These are phyloP conservation scores for Pycnonotus jocosus DNA, from an alignment of 2,113 vertebrate species.

Conservation along the genomic window DNA sequence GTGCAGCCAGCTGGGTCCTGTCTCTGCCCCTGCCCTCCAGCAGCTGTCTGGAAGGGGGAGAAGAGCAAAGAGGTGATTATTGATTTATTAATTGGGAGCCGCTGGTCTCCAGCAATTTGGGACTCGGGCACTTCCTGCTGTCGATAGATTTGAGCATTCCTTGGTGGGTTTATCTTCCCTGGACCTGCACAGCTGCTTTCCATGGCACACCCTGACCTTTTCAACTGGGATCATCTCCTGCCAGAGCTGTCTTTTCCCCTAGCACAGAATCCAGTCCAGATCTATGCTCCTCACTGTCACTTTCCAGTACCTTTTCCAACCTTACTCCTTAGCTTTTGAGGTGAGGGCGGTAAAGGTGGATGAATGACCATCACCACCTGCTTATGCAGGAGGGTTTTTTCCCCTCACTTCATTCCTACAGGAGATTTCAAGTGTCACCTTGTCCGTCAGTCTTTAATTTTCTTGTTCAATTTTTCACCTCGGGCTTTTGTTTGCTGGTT, in stretches of 20 bases:
- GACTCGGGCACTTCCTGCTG: not conserved
- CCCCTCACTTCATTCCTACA: not conserved
- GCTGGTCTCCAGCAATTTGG: not conserved
- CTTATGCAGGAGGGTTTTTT: not conserved
- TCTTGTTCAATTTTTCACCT: not conserved
- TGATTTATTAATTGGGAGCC: not conserved
- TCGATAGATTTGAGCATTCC: not conserved
- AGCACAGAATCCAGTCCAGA: accelerated
- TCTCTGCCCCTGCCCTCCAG: not conserved
- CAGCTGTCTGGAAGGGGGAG: not conserved
- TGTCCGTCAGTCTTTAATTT: not conserved
- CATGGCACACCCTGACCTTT: not conserved
- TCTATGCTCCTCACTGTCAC: not conserved
- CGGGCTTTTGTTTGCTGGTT: not conserved
- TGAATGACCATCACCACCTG: not conserved
- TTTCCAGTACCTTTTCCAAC: not conserved
- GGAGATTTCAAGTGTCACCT: not conserved
- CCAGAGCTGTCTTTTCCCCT: not conserved
- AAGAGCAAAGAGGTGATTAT: not conserved
- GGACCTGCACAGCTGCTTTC: not conserved
- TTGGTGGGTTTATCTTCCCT: not conserved
- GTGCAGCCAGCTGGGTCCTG: not conserved
- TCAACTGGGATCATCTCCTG: not conserved
- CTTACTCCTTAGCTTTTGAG: not conserved
- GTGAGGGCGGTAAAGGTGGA: not conserved